These are phyloP conservation scores for Uloborus plumipes DNA, from an alignment of 2,888 invertebrate species.

Conservation along the genomic window DNA sequence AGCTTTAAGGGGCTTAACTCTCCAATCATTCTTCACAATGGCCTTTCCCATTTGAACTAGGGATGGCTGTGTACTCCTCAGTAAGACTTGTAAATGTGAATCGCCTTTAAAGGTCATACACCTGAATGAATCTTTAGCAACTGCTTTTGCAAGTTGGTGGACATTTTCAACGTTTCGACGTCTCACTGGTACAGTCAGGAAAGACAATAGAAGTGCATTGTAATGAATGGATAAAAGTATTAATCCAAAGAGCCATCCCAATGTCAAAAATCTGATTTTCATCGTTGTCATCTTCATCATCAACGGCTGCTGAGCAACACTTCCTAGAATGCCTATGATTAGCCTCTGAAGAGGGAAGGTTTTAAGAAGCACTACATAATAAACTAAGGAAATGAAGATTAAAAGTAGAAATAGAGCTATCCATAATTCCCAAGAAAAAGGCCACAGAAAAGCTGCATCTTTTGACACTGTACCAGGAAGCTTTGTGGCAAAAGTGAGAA, in stretches of 20 bases:
- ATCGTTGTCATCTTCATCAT: neutral
- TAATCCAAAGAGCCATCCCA: conserved; percentile 3
- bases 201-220: conserved; percentile 25
- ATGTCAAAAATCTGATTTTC: conserved; percentile 9
- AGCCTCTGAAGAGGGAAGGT: neutral
- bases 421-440: conserved; percentile 31
- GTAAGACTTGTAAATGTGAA: neutral
- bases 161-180: conserved; percentile 1
- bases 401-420: neutral
- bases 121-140: conserved; percentile 5
- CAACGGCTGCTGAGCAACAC: conserved; percentile 18
- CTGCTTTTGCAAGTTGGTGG: conserved; percentile 15
- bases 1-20: neutral
- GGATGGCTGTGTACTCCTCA: neutral
- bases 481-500: conserved; percentile 26
- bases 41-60: conserved; percentile 1
- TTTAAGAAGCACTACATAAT: neutral
- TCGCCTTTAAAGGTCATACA: conserved; percentile 21
- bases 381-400: neutral
- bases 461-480: conserved; percentile 17
- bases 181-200: conserved; percentile 27
- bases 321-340: neutral
- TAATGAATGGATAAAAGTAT: conserved; percentile 22
- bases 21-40: conserved; percentile 20
- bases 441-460: conserved; percentile 11